Percentiles rank a stretch among this genome's conserved stretches.
Evolutionary conservation across 2,797 vertebrate genomes (phyloP).

Genomic region (Gymnocypris eckloni): DNA sequence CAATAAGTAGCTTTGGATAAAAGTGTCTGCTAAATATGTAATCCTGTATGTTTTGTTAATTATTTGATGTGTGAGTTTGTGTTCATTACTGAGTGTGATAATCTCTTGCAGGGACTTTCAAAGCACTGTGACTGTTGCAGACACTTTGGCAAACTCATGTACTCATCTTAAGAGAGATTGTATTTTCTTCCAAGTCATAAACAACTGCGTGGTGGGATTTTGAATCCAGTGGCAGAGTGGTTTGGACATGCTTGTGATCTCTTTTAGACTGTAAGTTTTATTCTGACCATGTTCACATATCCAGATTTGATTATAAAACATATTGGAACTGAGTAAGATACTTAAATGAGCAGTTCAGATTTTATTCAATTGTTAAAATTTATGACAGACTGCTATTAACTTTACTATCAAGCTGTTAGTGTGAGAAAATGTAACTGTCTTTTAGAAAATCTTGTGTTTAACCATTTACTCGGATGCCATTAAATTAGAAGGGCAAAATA

Average conservation of each 20-base stretch:
- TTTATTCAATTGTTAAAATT: slow-evolving; percentile 7
- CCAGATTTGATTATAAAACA: slow-evolving; percentile 16
- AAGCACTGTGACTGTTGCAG: neutral
- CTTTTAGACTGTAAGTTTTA: neutral
- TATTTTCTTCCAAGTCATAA: slow-evolving; percentile 6
- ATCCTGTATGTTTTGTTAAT: no score
- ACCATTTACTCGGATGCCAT: neutral
- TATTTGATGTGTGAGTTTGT: neutral
- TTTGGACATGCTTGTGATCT: slow-evolving; percentile 9
- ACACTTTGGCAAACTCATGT: neutral
- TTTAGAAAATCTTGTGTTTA: slow-evolving; percentile 3
- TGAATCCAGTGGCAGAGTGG: neutral
- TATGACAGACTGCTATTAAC: neutral
- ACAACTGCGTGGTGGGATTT: slow-evolving; percentile 15
- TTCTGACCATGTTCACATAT: slow-evolving; percentile 14
- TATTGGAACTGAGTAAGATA: neutral
- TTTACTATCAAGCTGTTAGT: slow-evolving; percentile 13
- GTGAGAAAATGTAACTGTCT: neutral
- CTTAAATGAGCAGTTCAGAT: slow-evolving; percentile 16
- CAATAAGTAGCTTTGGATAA: no score
- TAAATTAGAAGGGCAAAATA: neutral
- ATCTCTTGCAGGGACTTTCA: neutral
- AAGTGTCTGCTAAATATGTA: no score
- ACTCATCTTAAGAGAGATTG: neutral
- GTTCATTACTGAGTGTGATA: neutral